Base-by-base conservation (phyloP, 1,140 invertebrate genomes). In the Habropoda laboriosa region DNA sequence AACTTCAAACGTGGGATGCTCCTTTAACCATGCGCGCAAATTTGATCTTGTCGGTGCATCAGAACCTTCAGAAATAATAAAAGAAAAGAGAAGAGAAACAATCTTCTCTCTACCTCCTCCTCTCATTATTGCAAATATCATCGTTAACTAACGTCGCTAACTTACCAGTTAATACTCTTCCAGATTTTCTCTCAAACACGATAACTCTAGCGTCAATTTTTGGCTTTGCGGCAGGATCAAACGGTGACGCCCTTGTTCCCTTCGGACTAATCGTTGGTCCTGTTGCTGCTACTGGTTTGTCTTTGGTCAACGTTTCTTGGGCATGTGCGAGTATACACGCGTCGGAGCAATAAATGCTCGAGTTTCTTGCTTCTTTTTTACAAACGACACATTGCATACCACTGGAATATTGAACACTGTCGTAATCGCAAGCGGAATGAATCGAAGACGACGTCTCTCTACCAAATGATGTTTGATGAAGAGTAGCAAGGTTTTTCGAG, bases 271-370 rank as follows among this genome's bases (percentile, higher is more conserved):
- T 2, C 55, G 35, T 35, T 64, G 53, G 42, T 49, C 77, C 32
- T 24, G 83, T 83, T 16, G 86, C 7, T 49, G 83, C 83, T 16
- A 86, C 7, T 49, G 91, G 81, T 79, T 91, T 91, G 42, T 93
- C 93, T 80, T 90, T 93, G 13, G 92, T 92, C 10, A 96, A 89
- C 1, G 96, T 96, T 76, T 96, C 95, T 84, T 96, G 95, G 1
- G 97, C 97, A 93, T 98, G 97, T 80, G 96, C 96, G 53, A 96
- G 93, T 86, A 98, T 97, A 89, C 98, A 99, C 16, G 94, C 94
- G 87, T 98, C 96, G 82, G 97, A 97, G 89, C 98, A 99, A 92
- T 98, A 99, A 92, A 98, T 96, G 67, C 96, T 95, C 85, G 94
- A 95, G 80, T 94, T 90, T 83, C 96, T 92, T 1, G 96, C 94